phyloP scores from a whole-genome alignment of 2,888 invertebrate species.

The Incurvaria masculella region DNA sequence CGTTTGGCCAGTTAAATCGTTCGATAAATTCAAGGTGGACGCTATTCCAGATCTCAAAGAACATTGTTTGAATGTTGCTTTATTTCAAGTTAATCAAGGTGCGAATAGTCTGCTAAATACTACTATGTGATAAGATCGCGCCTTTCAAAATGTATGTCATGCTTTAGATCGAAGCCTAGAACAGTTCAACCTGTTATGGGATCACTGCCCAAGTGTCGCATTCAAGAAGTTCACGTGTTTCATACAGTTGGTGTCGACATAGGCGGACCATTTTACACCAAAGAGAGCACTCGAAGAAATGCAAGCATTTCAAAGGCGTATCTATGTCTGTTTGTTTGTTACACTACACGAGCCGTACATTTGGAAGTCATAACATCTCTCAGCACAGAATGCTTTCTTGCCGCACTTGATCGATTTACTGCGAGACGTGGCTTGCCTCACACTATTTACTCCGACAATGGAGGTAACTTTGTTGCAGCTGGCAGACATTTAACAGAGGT shows the following conservation, averaged over 20 bases:
- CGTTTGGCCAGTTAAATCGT: background rate
- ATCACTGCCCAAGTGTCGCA: background rate
- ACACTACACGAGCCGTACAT: conserved; percentile 17
- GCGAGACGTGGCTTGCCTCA: conserved; percentile 10
- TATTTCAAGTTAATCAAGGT: no score
- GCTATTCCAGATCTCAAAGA: background rate
- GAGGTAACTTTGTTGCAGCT: conserved; percentile 13
- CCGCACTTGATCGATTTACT: conserved; percentile 11
- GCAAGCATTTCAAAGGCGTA: conserved; percentile 16
- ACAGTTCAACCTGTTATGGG: background rate
- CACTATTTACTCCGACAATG: conserved; percentile 10
- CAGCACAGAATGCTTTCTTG: conserved; percentile 9
- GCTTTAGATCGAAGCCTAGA: no score
- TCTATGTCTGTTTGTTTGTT: conserved; percentile 20
- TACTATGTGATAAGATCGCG: background rate
- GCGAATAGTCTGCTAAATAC: no score
- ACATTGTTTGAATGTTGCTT: no score
- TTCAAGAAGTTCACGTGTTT: background rate
- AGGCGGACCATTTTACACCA: conserved; percentile 3
- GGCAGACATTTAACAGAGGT: conserved; percentile 7
- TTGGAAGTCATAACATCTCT: conserved; percentile 9
- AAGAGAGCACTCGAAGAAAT: conserved; percentile 11
- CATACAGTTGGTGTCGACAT: background rate
- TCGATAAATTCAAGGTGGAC: background rate
- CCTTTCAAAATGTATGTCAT: background rate